Conservation (phyloP, 1,140 invertebrate species). For the Battus philenor region DNA sequence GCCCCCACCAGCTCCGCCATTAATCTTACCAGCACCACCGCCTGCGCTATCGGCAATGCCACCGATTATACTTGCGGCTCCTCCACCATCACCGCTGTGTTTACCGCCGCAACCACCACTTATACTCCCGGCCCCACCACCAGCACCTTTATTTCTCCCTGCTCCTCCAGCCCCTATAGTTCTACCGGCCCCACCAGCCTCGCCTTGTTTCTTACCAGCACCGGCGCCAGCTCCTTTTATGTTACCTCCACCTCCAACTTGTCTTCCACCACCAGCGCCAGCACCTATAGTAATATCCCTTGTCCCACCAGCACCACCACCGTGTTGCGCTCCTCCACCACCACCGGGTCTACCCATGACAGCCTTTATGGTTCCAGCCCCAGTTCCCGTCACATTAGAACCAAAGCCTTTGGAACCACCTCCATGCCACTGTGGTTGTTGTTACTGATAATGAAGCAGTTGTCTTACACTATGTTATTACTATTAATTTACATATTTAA, state of each 20-base stretch:
- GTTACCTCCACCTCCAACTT: constrained; percentile 13
- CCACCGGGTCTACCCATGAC: constrained; percentile 47
- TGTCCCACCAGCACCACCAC: constrained; percentile 31
- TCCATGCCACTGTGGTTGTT: constrained; percentile 31
- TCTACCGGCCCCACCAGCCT: constrained; percentile 24
- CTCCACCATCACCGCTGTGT: constrained; percentile 15
- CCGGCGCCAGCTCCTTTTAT: constrained; percentile 11
- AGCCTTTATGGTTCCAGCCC: constrained; percentile 50
- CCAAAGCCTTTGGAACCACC: constrained; percentile 40
- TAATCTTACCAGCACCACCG: constrained; percentile 19
- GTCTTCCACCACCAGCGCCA: constrained; percentile 20
- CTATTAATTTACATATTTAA: constrained; percentile 1
- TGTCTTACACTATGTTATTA: not conserved
- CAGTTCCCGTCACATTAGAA: constrained; percentile 48
- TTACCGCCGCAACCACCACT: constrained; percentile 14
- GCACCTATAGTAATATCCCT: constrained; percentile 45
- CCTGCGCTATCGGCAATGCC: constrained; percentile 21
- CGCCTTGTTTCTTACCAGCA: constrained; percentile 20
- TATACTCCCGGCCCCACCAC: constrained; percentile 15
- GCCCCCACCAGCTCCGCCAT: constrained; percentile 21
- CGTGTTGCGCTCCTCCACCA: constrained; percentile 24
- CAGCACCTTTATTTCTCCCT: constrained; percentile 15
- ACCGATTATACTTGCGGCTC: constrained; percentile 19
- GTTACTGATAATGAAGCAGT: constrained; percentile 20
- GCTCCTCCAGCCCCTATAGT: constrained; percentile 19